Base-by-base conservation (phyloP, 2,888 invertebrate genomes). In the Caenorhabditis zanzibari region DNA sequence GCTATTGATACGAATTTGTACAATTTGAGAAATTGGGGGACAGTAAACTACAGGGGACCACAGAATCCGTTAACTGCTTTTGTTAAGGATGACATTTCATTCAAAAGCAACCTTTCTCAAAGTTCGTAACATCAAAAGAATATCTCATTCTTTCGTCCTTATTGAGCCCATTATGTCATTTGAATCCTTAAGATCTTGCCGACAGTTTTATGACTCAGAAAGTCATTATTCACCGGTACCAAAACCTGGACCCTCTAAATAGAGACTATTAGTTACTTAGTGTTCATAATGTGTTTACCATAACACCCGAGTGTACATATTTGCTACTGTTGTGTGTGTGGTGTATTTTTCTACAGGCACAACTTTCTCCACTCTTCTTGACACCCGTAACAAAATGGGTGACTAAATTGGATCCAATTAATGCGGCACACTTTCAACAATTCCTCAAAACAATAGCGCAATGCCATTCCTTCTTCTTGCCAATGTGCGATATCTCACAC, bases 401-500 rank as follows among this genome's bases (percentile, higher is more conserved):
- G 16, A 49, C 41, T 19, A 63, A 76, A 82, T 73, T 82, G 72
- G 68, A 19, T 47, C 66, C 82, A 82, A 76, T 76, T 82, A 66
- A 47, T n/a, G 63, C 41, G 54, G 64, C 56, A 63, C 22, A 16
- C 35, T 54, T 16, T 64, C 35, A 9, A 68, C 38, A 24, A 24
- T 24, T 35, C 24, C 56, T 7, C 24, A 49, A 35, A 26, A 69
- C 49, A 69, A 69, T 69, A 69, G 49, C 19, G 52, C 19, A 22
- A 61, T 22, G 49, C 38, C 38, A 26, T 19, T 19, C 3, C 54
- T 35, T n/a, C 66, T 54, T 41, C 22, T 73, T 64, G 76, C 58
- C 72, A 82, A 72, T 24, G 82, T 56, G 82, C 76, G 82, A 82
- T 82, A 82, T 82, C 82, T 82, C 82, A 68, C 82, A 82, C 82